Conservation (phyloP, 1,140 invertebrate genomes). For the Eupristina koningsbergeri region DNA sequence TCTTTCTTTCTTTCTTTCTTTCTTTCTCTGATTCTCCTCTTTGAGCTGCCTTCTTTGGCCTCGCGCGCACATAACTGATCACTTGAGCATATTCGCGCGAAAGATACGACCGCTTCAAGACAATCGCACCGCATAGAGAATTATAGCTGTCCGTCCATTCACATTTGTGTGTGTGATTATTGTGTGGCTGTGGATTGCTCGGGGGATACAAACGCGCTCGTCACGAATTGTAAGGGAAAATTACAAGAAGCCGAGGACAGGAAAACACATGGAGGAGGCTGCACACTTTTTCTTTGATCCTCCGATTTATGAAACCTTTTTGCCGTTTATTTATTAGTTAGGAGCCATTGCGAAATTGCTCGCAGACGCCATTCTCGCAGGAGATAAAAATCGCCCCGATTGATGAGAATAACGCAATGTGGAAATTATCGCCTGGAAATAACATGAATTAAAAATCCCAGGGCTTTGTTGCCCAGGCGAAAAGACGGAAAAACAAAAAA, state of each 20-base stretch:
- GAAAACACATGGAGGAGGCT: neutral
- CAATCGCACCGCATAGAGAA: conserved; percentile 41
- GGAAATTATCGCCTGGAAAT: neutral
- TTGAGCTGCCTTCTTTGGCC: neutral
- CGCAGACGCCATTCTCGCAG: neutral
- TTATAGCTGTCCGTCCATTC: conserved; percentile 11
- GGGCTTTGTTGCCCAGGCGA: too few relatives aligned
- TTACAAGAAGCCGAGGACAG: conserved; percentile 26
- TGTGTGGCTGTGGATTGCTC: neutral
- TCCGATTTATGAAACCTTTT: conserved; percentile 21
- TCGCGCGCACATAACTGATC: conserved; percentile 11
- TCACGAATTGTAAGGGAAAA: conserved; percentile 35
- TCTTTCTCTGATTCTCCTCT: neutral
- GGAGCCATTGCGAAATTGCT: conserved; percentile 14
- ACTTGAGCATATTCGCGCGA: conserved; percentile 32
- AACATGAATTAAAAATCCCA: neutral
- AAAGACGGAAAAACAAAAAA: too few relatives aligned
- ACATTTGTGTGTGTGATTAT: neutral
- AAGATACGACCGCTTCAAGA: conserved; percentile 34
- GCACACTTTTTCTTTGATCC: neutral
- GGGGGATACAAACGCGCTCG: conserved; percentile 23
- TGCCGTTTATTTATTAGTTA: neutral
- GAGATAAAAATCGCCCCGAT: neutral
- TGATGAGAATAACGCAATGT: neutral
- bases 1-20: neutral